Evolutionary conservation across 2,888 invertebrate genomes (phyloP), one percentile per base, ranked within the genome.

Genomic region (Scaptomyza tumidula): DNA sequence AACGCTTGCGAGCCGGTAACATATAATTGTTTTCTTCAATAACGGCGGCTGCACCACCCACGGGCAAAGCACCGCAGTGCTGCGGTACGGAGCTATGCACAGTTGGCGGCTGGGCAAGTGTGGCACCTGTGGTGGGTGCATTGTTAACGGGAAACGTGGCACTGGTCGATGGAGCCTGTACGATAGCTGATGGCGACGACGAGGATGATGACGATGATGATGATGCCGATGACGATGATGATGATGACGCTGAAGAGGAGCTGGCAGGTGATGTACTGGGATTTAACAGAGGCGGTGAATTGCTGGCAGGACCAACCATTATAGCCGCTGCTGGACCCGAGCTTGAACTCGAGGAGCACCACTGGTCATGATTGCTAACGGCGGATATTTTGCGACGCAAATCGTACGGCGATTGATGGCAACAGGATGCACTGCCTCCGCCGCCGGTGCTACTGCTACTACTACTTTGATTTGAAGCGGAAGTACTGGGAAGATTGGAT

Each of bases 401-500:
- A 92, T 98, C 98, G 91, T 98, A 98, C 2, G 98, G 98, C 78
- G 97, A 96, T 92, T 97, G 97, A 92, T 97, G 97, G 77, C 93
- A 93, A 71, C 90, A 90, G 50, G 89, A 69, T 13, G 61, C 35
- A 13, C 50, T 58, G 48, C 52, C 13, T 19, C 29, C 60, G 35
- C 68, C 35, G 9, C 56, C 39, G 16, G n/a, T 35, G 19, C 48
- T 10, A 10, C 29, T 29, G 29, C 43, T 50, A 35, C 50, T 58
- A 35, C 24, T 61, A 13, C 45, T 63, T 45, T 75, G 76, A 58
- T 63, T 79, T 64, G 79, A 48, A 48, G 74, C 60, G 33, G 67
- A 74, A 24, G 65, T 73, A 69, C 72, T 71, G 37, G 71, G 60
- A 62, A 72, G 71, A 31, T 71, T 79, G 24, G 81, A 68, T 60